These are phyloP conservation scores for Chinchilla lanigera DNA, from an alignment of 2,113 vertebrate genomes.

Conservation along the genomic window DNA sequence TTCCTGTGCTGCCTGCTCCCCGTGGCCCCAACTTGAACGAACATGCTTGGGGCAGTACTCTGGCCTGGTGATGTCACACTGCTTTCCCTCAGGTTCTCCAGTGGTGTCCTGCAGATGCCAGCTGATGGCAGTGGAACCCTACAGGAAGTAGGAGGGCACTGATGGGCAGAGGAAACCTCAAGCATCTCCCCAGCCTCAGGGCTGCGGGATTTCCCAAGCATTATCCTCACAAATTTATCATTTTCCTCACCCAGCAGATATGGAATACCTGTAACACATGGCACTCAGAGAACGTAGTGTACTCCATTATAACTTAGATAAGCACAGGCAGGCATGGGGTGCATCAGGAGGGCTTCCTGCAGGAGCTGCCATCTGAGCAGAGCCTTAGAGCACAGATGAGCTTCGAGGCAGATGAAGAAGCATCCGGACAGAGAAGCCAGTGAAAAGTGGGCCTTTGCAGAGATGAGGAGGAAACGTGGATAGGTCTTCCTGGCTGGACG, in stretches of 20 bases:
- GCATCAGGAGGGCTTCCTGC: background rate
- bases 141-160: background rate
- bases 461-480: background rate
- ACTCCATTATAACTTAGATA: background rate
- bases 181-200: background rate
- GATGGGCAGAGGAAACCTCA: background rate
- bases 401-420: background rate
- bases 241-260: background rate
- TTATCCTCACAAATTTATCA: background rate
- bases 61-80: background rate
- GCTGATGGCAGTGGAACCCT: background rate
- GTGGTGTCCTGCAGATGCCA: background rate
- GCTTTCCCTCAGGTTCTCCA: background rate
- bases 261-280: background rate
- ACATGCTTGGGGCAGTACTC: background rate
- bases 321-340: background rate
- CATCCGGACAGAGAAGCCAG: background rate
- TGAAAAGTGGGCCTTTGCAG: too few relatives aligned
- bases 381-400: background rate
- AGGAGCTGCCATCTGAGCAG: background rate
- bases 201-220: background rate
- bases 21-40: background rate
- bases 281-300: background rate
- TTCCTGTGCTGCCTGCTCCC: background rate
- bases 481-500: background rate